Evolutionary conservation across 1,140 invertebrate species (phyloP).

Genomic region (Vanessa tameamea): DNA sequence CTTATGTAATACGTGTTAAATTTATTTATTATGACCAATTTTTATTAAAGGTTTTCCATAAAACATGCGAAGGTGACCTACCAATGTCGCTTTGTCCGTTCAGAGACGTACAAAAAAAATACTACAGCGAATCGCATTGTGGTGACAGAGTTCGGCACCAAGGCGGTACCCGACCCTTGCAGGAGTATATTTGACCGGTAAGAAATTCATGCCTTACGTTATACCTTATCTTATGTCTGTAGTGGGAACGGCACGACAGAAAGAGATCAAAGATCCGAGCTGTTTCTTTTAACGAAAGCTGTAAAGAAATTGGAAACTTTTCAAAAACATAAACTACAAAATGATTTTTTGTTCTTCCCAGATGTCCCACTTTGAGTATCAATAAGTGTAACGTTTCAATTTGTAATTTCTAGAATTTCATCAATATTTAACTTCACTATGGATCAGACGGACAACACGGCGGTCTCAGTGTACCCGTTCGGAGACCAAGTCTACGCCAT

Average conservation of each 20-base stretch:
- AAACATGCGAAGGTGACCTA: slow-evolving; percentile 87
- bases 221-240: no score
- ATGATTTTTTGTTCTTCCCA: not conserved
- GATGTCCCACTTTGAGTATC: not conserved
- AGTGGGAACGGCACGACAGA: no score
- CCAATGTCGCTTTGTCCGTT: slow-evolving; percentile 88
- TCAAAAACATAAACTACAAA: no score
- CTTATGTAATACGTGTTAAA: no score
- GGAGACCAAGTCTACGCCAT: slow-evolving; percentile 40
- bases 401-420: slow-evolving; percentile 34
- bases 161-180: slow-evolving; percentile 88
- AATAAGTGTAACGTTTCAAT: not conserved
- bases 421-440: slow-evolving; percentile 40
- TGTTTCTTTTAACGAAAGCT: no score
- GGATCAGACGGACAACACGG: slow-evolving; percentile 33
- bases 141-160: slow-evolving; percentile 91
- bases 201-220: no score
- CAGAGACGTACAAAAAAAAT: slow-evolving; percentile 87
- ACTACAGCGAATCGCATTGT: slow-evolving; percentile 88
- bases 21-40: not conserved
- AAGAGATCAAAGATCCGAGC: no score
- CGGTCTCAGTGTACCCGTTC: slow-evolving; percentile 39
- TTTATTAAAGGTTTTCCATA: slow-evolving; percentile 84
- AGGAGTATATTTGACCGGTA: slow-evolving; percentile 87
- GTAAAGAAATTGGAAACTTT: no score